Percentiles rank a stretch among this genome's conserved stretches.
Evolutionary conservation across 2,888 invertebrate species (phyloP).

Genomic region (Phasia obesa): DNA sequence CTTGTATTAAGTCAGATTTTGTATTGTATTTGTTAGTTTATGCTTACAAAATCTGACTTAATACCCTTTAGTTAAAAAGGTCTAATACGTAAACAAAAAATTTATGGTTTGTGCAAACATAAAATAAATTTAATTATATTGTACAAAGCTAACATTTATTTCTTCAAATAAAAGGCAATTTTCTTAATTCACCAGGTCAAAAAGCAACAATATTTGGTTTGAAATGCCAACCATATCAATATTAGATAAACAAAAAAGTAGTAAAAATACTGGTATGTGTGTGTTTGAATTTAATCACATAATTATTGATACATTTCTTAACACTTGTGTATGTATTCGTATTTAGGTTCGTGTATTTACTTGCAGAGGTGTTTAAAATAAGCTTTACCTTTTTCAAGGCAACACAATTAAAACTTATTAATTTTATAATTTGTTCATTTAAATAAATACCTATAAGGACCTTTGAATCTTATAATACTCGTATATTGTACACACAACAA

Average conservation of each 20-base stretch:
- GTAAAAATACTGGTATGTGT: background rate
- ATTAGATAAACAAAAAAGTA: slow-evolving; percentile 3
- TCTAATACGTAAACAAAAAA: too few relatives aligned
- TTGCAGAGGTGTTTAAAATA: slow-evolving; percentile 22
- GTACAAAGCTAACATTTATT: too few relatives aligned
- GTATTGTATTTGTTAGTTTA: too few relatives aligned
- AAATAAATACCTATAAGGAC: slow-evolving; percentile 18
- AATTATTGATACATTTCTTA: too few relatives aligned
- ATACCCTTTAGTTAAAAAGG: too few relatives aligned
- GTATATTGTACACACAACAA: background rate
- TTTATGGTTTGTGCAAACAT: too few relatives aligned
- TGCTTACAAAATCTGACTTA: too few relatives aligned
- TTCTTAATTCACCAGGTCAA: slow-evolving; percentile 46
- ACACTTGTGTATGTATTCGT: background rate
- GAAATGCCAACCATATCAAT: slow-evolving; percentile 25
- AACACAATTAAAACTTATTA: slow-evolving; percentile 52
- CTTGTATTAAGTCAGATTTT: too few relatives aligned
- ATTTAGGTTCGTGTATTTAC: background rate
- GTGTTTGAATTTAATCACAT: background rate
- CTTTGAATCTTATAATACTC: slow-evolving; percentile 2
- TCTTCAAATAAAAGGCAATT: slow-evolving; percentile 5
- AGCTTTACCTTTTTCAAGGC: slow-evolving; percentile 44
- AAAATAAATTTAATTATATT: too few relatives aligned
- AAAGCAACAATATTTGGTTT: slow-evolving; percentile 21
- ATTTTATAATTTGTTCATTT: slow-evolving; percentile 55